Conservation (phyloP, 2,113 vertebrate genomes). For the Microcebus tavaratra region DNA sequence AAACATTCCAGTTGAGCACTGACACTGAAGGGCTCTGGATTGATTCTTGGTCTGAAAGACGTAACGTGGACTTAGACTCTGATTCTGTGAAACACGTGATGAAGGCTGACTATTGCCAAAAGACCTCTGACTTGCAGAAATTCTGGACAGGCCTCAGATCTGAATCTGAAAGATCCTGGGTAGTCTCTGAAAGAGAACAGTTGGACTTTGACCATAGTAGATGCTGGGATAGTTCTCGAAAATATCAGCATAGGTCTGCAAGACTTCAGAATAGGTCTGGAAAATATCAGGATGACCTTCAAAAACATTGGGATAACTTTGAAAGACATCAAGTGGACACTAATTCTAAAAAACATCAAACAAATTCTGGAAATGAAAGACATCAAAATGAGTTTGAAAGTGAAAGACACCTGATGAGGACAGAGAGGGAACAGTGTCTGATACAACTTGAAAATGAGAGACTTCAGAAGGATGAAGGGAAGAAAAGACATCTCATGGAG, state of each 20-base stretch:
- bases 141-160: not conserved
- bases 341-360: conserved; percentile 6
- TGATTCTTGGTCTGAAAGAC: not conserved
- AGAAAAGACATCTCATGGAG: conserved; percentile 83
- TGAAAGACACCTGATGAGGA: not conserved
- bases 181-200: conserved; percentile 16
- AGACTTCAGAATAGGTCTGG: not conserved
- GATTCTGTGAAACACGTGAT: conserved; percentile 22
- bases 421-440: not conserved
- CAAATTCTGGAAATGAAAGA: conserved; percentile 35
- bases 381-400: conserved; percentile 28
- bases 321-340: not conserved
- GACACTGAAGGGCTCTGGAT: not conserved
- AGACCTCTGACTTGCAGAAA: not conserved
- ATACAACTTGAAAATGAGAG: not conserved
- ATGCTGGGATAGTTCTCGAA: not conserved
- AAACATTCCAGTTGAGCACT: not conserved
- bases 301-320: not conserved
- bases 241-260: not conserved
- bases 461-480: not conserved
- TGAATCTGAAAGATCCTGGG: conserved; percentile 4
- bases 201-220: not conserved
- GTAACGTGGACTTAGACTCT: not conserved
- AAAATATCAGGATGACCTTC: conserved; percentile 20
- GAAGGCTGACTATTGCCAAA: conserved; percentile 28